phyloP scores from a whole-genome alignment of 2,797 vertebrate genomes.

The Iguana delicatissima region DNA sequence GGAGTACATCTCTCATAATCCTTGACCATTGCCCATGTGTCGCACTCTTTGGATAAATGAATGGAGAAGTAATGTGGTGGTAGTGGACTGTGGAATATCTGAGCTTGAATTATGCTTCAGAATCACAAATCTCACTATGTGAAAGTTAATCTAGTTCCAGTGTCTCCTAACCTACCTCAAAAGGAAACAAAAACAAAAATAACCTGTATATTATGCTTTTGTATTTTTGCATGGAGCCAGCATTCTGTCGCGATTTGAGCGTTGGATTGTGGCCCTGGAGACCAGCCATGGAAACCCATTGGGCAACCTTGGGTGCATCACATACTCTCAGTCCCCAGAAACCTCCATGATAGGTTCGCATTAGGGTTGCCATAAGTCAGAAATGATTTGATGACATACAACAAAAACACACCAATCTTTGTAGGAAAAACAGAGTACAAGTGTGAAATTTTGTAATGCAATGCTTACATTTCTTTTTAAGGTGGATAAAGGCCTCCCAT shows the following conservation, averaged over 20 bases:
- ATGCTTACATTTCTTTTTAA: not conserved
- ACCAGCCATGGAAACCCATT: too few relatives aligned
- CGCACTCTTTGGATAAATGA: not conserved
- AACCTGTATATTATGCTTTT: not conserved
- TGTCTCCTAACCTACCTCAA: not conserved
- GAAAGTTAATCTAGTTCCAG: not conserved
- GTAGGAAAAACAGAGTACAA: not conserved
- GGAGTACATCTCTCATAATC: not conserved
- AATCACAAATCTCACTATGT: not conserved
- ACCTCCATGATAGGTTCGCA: too few relatives aligned
- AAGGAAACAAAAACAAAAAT: not conserved
- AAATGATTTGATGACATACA: too few relatives aligned
- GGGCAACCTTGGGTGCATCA: too few relatives aligned
- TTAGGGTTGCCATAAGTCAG: too few relatives aligned
- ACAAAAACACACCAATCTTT: not conserved
- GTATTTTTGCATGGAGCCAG: too few relatives aligned
- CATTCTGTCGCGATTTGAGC: too few relatives aligned
- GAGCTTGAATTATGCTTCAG: not conserved
- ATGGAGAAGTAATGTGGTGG: not conserved
- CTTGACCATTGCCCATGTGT: not conserved
- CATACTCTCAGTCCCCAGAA: too few relatives aligned
- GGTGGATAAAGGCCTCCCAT: not conserved
- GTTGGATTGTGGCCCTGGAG: too few relatives aligned
- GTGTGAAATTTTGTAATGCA: not conserved
- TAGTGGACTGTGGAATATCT: not conserved